Evolutionary conservation across 2,797 vertebrate species (phyloP), one percentile per base, ranked within the genome.

Genomic region (Paguma larvata): DNA sequence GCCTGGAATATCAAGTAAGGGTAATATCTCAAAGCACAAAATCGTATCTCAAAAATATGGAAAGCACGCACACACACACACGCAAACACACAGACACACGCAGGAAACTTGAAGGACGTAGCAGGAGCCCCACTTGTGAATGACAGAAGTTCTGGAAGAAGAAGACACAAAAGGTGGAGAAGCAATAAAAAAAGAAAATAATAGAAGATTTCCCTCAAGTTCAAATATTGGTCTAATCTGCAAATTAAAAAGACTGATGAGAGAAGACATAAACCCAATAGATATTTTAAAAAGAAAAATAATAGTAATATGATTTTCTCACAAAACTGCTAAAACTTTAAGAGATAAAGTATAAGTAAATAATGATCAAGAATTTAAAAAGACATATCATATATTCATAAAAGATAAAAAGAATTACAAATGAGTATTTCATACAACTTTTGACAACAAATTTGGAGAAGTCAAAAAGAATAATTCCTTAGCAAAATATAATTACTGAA

Each of bases 391-490:
- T 41, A 89, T 41, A 78, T 72, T 88, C 10, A 44, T 85, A 80
- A 97, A 92, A 79, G 21, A 73, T 27, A 15, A 77, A 84, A 87
- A 88, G 27, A 86, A 75, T 48, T 90, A 86, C 10, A 10, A 89
- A 89, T 75, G 18, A 89, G 14, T 70, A 27, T 89, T 85, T 79
- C 30, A n/a, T 38, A 95, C 56, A 90, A 73, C 56, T 95, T 38
- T 67, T 79, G 85, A 62, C 77, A 89, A 51, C 27, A 95, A 80
- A 85, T 82, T 70, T 91, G 67, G 78, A 96, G 67, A 92, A 62
- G 19, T 38, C 9, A 44, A 56, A 78, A 89, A 75, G 18, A 65
- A 80, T 46, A 53, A 25, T 85, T 85, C 46, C 23, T 27, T 75
- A 68, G 51, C 30, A 92, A 80, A 94, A 85, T 62, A 80, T 94